Conservation (phyloP, 1,140 invertebrate species). For the Brachionus rotundiformis region DNA sequence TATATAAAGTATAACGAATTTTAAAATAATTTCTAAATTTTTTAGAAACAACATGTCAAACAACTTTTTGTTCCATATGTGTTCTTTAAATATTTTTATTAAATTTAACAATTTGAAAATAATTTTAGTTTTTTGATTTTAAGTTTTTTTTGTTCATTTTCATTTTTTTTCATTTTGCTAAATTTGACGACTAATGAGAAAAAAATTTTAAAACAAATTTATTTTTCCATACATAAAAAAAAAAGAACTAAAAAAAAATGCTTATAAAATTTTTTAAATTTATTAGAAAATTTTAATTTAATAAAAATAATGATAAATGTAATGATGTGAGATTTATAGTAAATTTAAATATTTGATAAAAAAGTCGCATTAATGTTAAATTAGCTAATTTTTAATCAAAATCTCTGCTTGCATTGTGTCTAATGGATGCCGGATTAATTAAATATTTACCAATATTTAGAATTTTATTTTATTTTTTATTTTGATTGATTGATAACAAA, state of each 20-base stretch:
- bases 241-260: background rate
- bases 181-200: background rate
- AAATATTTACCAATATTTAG: too few relatives aligned
- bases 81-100: conserved; percentile 22
- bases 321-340: too few relatives aligned
- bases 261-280: background rate
- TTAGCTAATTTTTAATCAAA: too few relatives aligned
- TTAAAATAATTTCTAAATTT: background rate
- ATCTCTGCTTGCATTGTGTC: too few relatives aligned
- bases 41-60: background rate
- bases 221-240: background rate
- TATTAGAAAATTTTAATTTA: background rate
- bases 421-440: too few relatives aligned
- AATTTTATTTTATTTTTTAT: too few relatives aligned
- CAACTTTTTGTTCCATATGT: background rate
- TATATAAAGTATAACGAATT: background rate
- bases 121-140: conserved; percentile 31
- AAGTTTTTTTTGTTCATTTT: conserved; percentile 7
- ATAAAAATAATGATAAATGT: too few relatives aligned
- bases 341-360: too few relatives aligned
- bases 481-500: too few relatives aligned
- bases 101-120: conserved; percentile 15
- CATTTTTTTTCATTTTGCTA: background rate
- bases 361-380: too few relatives aligned
- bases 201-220: background rate